Evolutionary conservation across 2,888 invertebrate genomes (phyloP).

Genomic region (Drosophila limbata): DNA sequence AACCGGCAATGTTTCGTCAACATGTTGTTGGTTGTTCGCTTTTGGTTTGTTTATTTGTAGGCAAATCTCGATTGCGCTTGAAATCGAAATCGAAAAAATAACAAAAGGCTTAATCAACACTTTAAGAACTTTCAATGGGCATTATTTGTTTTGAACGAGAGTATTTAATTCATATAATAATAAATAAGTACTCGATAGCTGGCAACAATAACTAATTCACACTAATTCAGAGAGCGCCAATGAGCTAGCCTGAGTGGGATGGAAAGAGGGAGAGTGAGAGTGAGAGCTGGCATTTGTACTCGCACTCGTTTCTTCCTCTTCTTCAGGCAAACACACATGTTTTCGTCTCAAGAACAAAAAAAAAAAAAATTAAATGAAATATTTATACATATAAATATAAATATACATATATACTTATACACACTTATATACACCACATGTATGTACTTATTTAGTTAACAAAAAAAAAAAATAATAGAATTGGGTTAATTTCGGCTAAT

Average conservation of each 20-base stretch:
- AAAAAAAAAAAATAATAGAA: conserved; percentile 9
- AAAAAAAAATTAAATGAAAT: conserved; percentile 6
- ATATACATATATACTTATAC: conserved; percentile 20
- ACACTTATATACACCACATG: conserved; percentile 20
- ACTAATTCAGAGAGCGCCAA: conserved; percentile 1
- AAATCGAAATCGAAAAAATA: not conserved
- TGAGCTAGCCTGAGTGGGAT: not conserved
- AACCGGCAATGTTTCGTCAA: conserved; percentile 23
- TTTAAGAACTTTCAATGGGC: conserved; percentile 11
- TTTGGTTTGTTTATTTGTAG: conserved; percentile 35
- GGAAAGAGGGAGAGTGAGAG: not conserved
- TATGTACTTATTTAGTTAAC: conserved; percentile 16
- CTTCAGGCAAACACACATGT: conserved; percentile 51
- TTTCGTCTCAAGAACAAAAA: conserved; percentile 25
- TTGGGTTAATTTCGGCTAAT: conserved; percentile 26
- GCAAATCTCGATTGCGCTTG: conserved; percentile 8
- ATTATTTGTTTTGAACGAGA: not conserved
- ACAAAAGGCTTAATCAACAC: conserved; percentile 19
- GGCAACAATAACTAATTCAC: conserved; percentile 26
- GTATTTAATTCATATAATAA: conserved; percentile 21
- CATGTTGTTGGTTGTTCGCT: conserved; percentile 24
- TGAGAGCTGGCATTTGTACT: not conserved
- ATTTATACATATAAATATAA: conserved; percentile 20
- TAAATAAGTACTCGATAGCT: conserved; percentile 24
- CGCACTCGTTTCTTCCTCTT: conserved; percentile 29